These are phyloP conservation scores for Protophormia terraenovae DNA, from an alignment of 2,888 invertebrate genomes.

Conservation along the genomic window DNA sequence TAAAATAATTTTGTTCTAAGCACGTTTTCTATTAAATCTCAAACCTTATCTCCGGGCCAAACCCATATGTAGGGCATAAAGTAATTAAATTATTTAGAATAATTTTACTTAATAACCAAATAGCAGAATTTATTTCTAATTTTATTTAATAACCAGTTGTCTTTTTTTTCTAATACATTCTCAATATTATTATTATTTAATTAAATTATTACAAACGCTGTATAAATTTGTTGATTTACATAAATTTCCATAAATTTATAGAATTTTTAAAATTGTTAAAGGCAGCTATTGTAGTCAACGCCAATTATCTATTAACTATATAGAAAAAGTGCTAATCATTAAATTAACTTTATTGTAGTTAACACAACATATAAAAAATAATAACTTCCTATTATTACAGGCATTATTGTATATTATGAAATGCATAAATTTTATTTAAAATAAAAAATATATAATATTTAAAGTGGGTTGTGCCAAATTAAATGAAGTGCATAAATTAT, in stretches of 20 bases:
- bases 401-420: background rate
- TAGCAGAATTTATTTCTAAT: no score
- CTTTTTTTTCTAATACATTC: background rate
- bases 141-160: conserved; percentile 3
- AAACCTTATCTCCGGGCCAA: background rate
- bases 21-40: background rate
- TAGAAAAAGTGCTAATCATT: conserved; percentile 22
- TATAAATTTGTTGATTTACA: conserved; percentile 5
- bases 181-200: conserved; percentile 2
- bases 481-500: background rate
- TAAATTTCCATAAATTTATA: conserved; percentile 24
- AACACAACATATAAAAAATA: background rate
- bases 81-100: background rate
- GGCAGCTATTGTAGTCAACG: background rate
- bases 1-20: background rate
- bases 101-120: conserved; percentile 1
- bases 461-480: background rate
- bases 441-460: background rate
- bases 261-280: background rate
- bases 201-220: conserved; percentile 15
- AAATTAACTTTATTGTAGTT: conserved; percentile 28
- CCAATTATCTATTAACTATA: background rate
- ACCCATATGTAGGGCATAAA: background rate
- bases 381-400: conserved; percentile 23
- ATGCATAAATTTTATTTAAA: background rate